phyloP scores from a whole-genome alignment of 2,797 vertebrate species.

The Chromis chromis region DNA sequence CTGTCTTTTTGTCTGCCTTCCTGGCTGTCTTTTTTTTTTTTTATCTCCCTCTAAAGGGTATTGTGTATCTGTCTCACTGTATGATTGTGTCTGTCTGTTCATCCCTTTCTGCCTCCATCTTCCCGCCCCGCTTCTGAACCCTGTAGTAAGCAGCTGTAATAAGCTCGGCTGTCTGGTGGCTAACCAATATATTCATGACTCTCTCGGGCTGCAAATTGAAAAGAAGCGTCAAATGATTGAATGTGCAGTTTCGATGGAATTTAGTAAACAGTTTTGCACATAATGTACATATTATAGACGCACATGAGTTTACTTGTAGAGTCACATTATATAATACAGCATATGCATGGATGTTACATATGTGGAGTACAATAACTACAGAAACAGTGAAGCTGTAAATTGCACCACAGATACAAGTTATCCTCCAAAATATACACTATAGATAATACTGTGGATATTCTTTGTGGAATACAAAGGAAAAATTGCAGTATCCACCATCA shows the following conservation, averaged over 20 bases:
- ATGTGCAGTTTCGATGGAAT: constrained; percentile 20
- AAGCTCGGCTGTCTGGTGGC: constrained; percentile 42
- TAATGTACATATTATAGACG: constrained; percentile 17
- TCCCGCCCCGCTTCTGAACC: constrained; percentile 21
- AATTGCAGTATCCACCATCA: not conserved
- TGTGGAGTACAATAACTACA: too few relatives aligned
- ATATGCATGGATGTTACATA: not conserved
- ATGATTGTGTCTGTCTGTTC: constrained; percentile 40
- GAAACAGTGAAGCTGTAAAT: too few relatives aligned
- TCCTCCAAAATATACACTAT: too few relatives aligned
- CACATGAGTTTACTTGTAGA: not conserved
- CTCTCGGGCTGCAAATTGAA: constrained; percentile 35
- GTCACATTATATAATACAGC: not conserved
- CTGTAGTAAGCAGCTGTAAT: constrained; percentile 45
- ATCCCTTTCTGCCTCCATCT: constrained; percentile 28
- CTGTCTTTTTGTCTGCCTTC: constrained; percentile 40
- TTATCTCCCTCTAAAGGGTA: constrained; percentile 27
- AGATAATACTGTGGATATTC: too few relatives aligned
- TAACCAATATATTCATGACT: constrained; percentile 26
- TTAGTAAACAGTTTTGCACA: not conserved
- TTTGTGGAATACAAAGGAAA: too few relatives aligned
- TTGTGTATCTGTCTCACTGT: constrained; percentile 49
- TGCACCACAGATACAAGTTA: not conserved
- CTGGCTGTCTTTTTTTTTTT: constrained; percentile 18
- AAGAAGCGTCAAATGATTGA: constrained; percentile 37